These are phyloP conservation scores for Agriotes lineatus DNA, from an alignment of 2,888 invertebrate genomes.

Conservation along the genomic window DNA sequence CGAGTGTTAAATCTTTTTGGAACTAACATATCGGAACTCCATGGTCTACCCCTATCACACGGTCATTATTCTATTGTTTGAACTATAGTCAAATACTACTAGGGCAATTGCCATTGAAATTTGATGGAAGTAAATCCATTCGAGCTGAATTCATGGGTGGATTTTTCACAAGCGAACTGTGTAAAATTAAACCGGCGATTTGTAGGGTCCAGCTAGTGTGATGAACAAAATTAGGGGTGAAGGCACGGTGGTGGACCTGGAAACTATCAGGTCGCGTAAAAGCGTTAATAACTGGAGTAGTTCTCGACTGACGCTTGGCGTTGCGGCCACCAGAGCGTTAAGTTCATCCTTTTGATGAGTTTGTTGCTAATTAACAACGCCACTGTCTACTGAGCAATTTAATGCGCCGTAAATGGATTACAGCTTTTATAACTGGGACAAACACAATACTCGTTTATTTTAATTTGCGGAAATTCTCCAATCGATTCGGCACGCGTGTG, in stretches of 20 bases:
- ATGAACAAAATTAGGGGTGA: too few species aligned
- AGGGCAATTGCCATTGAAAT: too few species aligned
- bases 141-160: too few species aligned
- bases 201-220: too few species aligned
- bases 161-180: too few species aligned
- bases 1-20: too few species aligned
- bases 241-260: neutral
- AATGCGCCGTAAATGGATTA: constrained; percentile 34
- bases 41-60: too few species aligned
- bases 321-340: constrained; percentile 38
- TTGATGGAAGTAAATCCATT: too few species aligned
- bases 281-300: neutral
- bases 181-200: too few species aligned
- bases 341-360: constrained; percentile 41
- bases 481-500: constrained; percentile 25
- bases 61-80: too few species aligned
- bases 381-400: constrained; percentile 26
- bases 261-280: neutral
- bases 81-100: too few species aligned
- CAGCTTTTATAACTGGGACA: constrained; percentile 31
- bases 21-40: too few species aligned
- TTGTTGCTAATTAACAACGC: constrained; percentile 37
- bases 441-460: constrained; percentile 38
- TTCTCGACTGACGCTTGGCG: neutral
- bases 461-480: constrained; percentile 34